Base-by-base conservation (phyloP, 2,113 vertebrate genomes). In the Varanus salvator region DNA sequence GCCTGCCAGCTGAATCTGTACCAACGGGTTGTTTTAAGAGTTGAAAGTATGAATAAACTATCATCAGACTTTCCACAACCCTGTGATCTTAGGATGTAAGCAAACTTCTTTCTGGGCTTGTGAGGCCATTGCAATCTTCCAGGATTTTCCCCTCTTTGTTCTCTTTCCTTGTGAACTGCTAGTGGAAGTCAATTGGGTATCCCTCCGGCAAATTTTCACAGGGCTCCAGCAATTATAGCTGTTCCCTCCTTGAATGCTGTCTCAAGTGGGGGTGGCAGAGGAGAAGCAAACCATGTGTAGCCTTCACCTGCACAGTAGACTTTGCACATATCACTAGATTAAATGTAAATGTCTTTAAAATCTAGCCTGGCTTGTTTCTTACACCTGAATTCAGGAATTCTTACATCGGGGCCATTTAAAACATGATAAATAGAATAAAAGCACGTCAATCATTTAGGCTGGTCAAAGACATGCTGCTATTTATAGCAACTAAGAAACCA, bases 21-120 rank as follows among this genome's bases (percentile, higher is more conserved):
- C 71, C 85, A 0, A 0, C 25, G 34, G 80, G 71, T 74, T 88
- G 80, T 38, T 90, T 95, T 92, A 80, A 64, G 80, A 92, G 90
- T 93, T 91, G 90, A 92, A 92, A 94, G 87, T 92, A 88, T 90
- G 90, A 92, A 3, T 93, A 92, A 84, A 88, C 66, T 92, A 88
- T 89, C 48, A 81, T 71, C 81, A 84, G 14, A 34, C 57, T 84
- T 88, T 82, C 88, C 91, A 81, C 89, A 90, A 75, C 80, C 93
- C 80, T 92, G 90, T 92, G 94, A 77, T 93, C 93, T 90, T 92
- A 90, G 90, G 91, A 0, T 0, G 50, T 60, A n/a, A 89, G 3
- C 48, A 31, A 54, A 23, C 85, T 87, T 82, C 90, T 75, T 87
- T 69, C 92, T 68, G 21, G 19, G 34, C 8, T 50, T 48, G 38